Base-by-base conservation (phyloP, 1,140 invertebrate species). In the Drosophila elegans region DNA sequence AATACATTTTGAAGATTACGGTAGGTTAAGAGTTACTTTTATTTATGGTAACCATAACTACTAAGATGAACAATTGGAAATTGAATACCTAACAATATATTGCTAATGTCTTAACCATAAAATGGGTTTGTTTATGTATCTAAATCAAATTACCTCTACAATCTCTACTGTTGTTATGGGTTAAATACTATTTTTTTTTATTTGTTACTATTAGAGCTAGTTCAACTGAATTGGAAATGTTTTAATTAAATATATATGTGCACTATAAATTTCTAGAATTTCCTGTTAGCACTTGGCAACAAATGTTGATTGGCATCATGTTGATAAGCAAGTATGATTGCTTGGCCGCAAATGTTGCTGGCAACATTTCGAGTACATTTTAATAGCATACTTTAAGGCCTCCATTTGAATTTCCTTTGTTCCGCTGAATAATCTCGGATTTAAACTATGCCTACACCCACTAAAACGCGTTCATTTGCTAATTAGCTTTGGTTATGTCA, bases 401-500 rank as follows among this genome's bases (percentile, higher is more conserved):
- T 11, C 34, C 32, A 38, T 25, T 29, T 16, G 0, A 27, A 12
- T 10, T 34, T 10, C 7, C 27, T 11, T 32, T 16, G 13, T 29
- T 16, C 16, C 27, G 27, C 2, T 11, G 16, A 21, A 21, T 52
- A 68, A 52, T 44, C 64, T 27, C 29, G 10, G 38, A 25, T 44
- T 64, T 63, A 36, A 45, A 27, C 32, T 39, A 32, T 9, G 55
- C 44, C 64, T 64, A 44, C 29, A 34, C 32, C 69, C 29, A 29
- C 42, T 29, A 48, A 55, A 59, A 38, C 53, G 25, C 44, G 38
- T 46, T 52, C 63, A 76, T 49, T 69, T 34, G 39, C 74, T 76
- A 68, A 68, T 77, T 69, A 60, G 49, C 36, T 54, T 71, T 54
- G 53, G 53, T 77, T 75, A 67, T 51, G 53, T 75, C 52, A 75